phyloP scores from a whole-genome alignment of 2,888 invertebrate species.

The Suillia variegata region DNA sequence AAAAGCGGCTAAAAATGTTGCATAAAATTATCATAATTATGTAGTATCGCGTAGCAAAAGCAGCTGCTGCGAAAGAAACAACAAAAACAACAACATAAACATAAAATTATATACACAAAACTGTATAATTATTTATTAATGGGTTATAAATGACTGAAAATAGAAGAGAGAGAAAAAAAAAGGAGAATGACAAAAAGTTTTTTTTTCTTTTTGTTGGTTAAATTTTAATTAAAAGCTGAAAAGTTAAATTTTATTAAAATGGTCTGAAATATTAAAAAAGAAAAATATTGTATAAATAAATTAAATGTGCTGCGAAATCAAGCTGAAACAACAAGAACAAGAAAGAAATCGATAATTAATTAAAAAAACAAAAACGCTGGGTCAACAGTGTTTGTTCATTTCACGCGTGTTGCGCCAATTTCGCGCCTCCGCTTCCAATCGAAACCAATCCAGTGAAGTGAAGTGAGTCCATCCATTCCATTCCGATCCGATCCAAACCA shows the following conservation, averaged over 20 bases:
- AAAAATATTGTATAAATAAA: not conserved
- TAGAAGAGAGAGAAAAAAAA: too few species aligned
- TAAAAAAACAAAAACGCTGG: not conserved
- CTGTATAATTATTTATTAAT: not conserved
- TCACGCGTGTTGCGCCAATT: not conserved
- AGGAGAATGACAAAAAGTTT: too few species aligned
- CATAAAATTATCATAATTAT: not conserved
- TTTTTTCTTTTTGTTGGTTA: too few species aligned
- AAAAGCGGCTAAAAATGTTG: slow-evolving; percentile 6
- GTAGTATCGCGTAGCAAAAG: not conserved
- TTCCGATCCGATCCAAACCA: not conserved
- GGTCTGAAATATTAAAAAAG: not conserved
- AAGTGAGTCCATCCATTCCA: not conserved
- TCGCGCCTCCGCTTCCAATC: too few species aligned
- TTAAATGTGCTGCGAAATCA: not conserved
- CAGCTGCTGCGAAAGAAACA: not conserved
- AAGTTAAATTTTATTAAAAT: not conserved
- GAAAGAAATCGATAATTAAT: slow-evolving; percentile 1
- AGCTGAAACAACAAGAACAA: not conserved
- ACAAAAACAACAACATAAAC: not conserved
- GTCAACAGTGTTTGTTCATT: not conserved
- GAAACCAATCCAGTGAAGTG: too few species aligned
- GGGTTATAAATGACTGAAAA: not conserved
- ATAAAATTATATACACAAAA: not conserved
- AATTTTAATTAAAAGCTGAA: not conserved